These are phyloP conservation scores for Jordanella pulchra DNA, from an alignment of 2,797 vertebrate species.

Conservation along the genomic window DNA sequence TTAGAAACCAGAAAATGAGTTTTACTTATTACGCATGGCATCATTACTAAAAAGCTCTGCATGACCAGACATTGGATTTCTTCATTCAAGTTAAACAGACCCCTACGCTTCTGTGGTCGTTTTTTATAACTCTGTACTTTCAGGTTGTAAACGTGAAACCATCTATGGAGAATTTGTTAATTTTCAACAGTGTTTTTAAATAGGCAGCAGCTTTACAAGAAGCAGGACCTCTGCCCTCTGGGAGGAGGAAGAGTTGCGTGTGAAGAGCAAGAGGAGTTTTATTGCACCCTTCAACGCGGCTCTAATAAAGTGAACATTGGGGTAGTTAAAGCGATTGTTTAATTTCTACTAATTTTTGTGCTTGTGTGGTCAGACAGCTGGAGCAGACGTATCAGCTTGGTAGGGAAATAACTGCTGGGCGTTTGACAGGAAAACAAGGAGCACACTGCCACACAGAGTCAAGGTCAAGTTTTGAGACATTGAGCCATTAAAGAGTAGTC, in stretches of 20 bases:
- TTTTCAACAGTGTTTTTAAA: constrained; percentile 34
- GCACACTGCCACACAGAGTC: background rate
- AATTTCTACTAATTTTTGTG: constrained; percentile 35
- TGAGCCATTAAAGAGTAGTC: background rate
- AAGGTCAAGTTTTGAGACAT: no score
- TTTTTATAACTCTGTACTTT: background rate
- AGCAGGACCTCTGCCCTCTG: constrained; percentile 50
- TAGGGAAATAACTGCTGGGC: constrained; percentile 43
- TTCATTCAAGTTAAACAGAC: background rate
- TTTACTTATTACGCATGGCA: background rate
- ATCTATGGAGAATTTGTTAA: constrained; percentile 6
- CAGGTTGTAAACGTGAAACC: background rate
- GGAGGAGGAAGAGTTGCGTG: constrained; percentile 49
- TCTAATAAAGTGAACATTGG: constrained; percentile 39
- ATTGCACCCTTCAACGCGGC: constrained; percentile 45
- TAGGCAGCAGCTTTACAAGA: constrained; percentile 47
- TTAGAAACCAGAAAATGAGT: background rate
- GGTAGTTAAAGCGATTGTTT: constrained; percentile 34
- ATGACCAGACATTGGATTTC: background rate
- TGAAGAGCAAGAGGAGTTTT: constrained; percentile 53
- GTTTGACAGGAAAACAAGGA: constrained; percentile 14
- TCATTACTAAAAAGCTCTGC: background rate
- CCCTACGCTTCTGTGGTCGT: background rate
- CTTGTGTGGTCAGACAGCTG: constrained; percentile 43
- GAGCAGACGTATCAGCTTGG: constrained; percentile 30